Conservation (phyloP, 2,113 vertebrate species). For the Calidris pygmaea region DNA sequence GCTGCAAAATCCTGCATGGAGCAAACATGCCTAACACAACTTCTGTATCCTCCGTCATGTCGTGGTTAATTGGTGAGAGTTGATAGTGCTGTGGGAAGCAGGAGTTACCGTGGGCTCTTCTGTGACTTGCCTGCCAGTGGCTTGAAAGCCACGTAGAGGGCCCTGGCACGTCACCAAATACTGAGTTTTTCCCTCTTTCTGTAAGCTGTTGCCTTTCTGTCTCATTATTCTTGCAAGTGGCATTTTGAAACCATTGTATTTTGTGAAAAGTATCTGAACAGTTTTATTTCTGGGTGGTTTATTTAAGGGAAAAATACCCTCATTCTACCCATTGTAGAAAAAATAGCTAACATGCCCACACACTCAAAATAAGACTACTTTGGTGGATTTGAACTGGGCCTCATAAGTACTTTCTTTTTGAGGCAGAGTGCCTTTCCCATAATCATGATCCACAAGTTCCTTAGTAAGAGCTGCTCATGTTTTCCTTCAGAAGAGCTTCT, state of each 20-base stretch:
- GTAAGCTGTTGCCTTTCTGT: background rate
- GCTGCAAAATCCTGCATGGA: background rate
- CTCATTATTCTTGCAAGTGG: background rate
- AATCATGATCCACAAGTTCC: background rate
- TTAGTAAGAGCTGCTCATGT: background rate
- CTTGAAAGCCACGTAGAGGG: rapidly evolving
- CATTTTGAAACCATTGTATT: background rate
- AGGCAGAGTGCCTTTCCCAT: background rate
- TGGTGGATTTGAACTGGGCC: background rate
- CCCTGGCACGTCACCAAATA: background rate
- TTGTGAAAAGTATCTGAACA: background rate
- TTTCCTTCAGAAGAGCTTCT: background rate
- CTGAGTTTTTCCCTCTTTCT: background rate
- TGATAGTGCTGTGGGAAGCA: background rate
- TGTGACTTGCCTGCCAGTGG: background rate
- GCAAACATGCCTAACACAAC: background rate
- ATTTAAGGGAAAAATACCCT: background rate
- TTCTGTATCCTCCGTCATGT: rapidly evolving
- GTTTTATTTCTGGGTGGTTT: background rate
- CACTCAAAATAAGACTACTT: background rate
- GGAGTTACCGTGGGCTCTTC: rapidly evolving
- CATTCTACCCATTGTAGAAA: background rate
- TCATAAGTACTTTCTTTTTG: background rate
- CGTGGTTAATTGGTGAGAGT: rapidly evolving
- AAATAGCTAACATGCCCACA: background rate